Evolutionary conservation across 1,140 invertebrate species (phyloP).

Genomic region (Drosophila grimshawi): DNA sequence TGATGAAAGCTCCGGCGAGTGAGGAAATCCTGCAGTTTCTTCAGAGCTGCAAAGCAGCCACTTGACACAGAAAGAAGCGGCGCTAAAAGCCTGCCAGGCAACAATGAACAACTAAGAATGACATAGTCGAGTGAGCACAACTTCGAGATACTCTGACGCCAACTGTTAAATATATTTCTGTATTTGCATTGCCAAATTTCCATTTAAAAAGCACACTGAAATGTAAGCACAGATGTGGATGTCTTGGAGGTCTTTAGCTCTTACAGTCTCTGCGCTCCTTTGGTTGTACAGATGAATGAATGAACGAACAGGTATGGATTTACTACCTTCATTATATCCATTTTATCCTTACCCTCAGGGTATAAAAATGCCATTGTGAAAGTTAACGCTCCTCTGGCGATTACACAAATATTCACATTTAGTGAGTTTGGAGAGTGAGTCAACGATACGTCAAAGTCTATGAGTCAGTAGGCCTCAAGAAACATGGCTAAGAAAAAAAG

Average conservation of each 20-base stretch:
- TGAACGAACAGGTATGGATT: background rate
- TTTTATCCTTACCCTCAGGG: too few relatives aligned
- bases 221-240: too few relatives aligned
- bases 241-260: too few relatives aligned
- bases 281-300: background rate
- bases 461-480: background rate
- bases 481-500: background rate
- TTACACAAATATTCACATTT: too few relatives aligned
- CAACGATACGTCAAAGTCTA: conserved; percentile 1
- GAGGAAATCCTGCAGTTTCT: conserved; percentile 42
- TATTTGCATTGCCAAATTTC: too few relatives aligned
- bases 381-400: too few relatives aligned
- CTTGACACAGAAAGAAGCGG: conserved; percentile 45
- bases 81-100: conserved; percentile 39
- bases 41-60: background rate
- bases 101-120: background rate
- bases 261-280: too few relatives aligned
- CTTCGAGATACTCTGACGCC: too few relatives aligned
- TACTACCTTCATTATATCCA: too few relatives aligned
- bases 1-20: conserved; percentile 29
- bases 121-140: background rate
- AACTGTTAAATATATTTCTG: too few relatives aligned
- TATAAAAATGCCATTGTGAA: too few relatives aligned
- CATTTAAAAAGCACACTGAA: too few relatives aligned
- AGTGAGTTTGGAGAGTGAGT: background rate